Evolutionary conservation across 2,888 invertebrate species (phyloP), one percentile per base, ranked within the genome.

Genomic region (Drepanosiphum platanoidis): DNA sequence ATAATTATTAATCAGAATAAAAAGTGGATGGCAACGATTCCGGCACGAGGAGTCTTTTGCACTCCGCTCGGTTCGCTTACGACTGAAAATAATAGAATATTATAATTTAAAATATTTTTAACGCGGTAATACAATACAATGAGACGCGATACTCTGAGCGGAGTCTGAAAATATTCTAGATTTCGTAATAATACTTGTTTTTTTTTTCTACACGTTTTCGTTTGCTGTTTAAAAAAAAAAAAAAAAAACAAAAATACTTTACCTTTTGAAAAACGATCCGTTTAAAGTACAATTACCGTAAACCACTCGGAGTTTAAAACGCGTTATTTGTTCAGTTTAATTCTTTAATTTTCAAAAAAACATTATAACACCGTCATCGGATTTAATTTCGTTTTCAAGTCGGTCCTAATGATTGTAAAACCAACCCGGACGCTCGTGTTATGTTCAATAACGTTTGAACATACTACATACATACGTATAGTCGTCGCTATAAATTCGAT

Each of bases 371-470:
- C 66, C 4, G 34, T 66, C 66, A 66, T 66, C 66, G 13, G 39
- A 27, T 71, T 34, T 75, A 34, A 75, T 52, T 34, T 32, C 5
- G n/a, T 9, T 58, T 34, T n/a, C 13, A n/a, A 34, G 9, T 34
- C 52, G 74, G 74, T n/a, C 52, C 52, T 75, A 52, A 52, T 75
- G 74, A 58, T 22, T n/a, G 52, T 5, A 32, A 34, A 66, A 66
- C 0, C 15, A 27, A 27, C 2, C n/a, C n/a, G 42, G n/a, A 61
- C 1, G 1, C 61, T 9, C 27, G 8, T 27, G n/a, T 27, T 8
- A 61, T 5, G 5, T n/a, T 22, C 22, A 61, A 27, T 61, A 1
- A 3, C n/a, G 27, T 61, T 52, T 61, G n/a, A 61, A 7, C n/a
- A 61, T 42, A 42, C 7, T 42, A 9, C 11, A 42, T 42, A 7